phyloP scores from a whole-genome alignment of 1,140 invertebrate species.

The Medauroidea extradentata region DNA sequence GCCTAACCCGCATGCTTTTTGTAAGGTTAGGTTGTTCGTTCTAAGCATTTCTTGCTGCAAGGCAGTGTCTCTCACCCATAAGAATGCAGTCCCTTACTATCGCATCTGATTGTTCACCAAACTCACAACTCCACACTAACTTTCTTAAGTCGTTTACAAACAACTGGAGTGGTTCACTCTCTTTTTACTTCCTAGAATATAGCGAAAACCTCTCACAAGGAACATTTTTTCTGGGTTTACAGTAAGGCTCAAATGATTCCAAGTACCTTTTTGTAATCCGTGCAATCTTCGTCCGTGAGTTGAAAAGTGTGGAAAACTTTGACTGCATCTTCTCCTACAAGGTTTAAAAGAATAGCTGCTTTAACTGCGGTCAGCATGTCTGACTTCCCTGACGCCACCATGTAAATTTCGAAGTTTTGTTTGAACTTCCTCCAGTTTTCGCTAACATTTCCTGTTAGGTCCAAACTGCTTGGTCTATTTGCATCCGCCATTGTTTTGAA shows the following conservation, averaged over 20 bases:
- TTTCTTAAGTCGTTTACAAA: constrained; percentile 28
- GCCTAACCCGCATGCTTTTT: constrained; percentile 27
- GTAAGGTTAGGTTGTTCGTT: constrained; percentile 27
- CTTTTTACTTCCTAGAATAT: constrained; percentile 23
- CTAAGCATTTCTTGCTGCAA: constrained; percentile 32
- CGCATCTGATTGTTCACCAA: constrained; percentile 28
- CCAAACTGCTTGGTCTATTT: no score
- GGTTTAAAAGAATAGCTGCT: neutral
- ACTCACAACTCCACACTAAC: constrained; percentile 26
- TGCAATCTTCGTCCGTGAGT: constrained; percentile 7
- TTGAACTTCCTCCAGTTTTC: no score
- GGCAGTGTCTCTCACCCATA: constrained; percentile 23
- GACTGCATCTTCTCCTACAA: neutral
- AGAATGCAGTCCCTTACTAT: constrained; percentile 32
- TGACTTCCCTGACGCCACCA: no score
- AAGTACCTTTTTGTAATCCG: neutral
- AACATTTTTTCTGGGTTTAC: constrained; percentile 27
- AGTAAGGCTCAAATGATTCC: constrained; percentile 23
- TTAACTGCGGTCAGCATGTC: no score
- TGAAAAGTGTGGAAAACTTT: constrained; percentile 15
- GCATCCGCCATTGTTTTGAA: no score
- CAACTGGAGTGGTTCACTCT: constrained; percentile 28
- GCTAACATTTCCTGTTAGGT: no score
- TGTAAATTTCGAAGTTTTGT: no score
- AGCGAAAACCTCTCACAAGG: constrained; percentile 28